phyloP scores from a whole-genome alignment of 2,888 invertebrate species.

The Tachina grossa region DNA sequence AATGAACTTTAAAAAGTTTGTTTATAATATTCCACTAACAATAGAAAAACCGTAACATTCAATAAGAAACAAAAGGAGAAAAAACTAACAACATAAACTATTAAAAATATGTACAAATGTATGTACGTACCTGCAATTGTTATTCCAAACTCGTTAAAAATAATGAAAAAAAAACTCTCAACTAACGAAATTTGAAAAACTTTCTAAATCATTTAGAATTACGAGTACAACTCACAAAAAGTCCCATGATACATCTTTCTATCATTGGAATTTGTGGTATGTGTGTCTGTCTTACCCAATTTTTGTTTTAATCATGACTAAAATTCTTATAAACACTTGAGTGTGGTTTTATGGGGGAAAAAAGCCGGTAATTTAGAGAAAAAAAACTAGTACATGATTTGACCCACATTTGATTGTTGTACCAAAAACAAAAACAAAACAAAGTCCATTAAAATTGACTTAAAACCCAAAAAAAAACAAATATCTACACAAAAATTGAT shows the following conservation, averaged over 20 bases:
- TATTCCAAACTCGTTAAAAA: conserved; percentile 64
- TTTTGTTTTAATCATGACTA: conserved; percentile 13
- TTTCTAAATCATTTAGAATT: conserved; percentile 63
- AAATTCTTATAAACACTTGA: conserved; percentile 24
- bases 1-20: conserved; percentile 38
- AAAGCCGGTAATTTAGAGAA: conserved; percentile 25
- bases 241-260: conserved; percentile 32
- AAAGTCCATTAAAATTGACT: conserved; percentile 21
- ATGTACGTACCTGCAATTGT: conserved; percentile 32
- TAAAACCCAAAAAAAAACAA: background rate
- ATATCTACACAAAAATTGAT: conserved; percentile 44
- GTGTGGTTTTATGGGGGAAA: conserved; percentile 19
- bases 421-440: background rate
- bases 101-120: background rate
- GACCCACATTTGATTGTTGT: conserved; percentile 16
- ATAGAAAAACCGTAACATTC: conserved; percentile 12
- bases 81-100: background rate
- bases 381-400: conserved; percentile 10
- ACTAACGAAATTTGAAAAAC: conserved; percentile 40
- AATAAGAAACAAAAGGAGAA: conserved; percentile 28
- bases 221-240: background rate
- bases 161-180: conserved; percentile 34
- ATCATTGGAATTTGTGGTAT: conserved; percentile 16
- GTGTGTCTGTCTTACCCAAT: background rate
- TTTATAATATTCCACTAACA: conserved; percentile 1